These are phyloP conservation scores for Embidobia sp. DNA, from an alignment of 2,888 invertebrate species.

Conservation along the genomic window DNA sequence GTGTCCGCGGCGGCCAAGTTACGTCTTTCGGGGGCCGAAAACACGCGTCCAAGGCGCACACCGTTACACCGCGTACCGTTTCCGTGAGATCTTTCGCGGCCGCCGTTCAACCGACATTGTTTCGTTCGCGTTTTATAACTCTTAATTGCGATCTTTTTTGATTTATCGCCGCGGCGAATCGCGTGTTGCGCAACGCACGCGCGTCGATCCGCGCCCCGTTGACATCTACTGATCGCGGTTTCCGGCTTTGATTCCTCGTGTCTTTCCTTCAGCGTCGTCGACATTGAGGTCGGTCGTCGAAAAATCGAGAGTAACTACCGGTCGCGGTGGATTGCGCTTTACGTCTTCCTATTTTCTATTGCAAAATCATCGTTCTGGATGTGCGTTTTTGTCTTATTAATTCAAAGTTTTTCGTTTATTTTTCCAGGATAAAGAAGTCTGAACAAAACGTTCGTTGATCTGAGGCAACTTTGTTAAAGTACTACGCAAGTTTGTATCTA, in stretches of 20 bases:
- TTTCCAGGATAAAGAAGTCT: too few relatives aligned
- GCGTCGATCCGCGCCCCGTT: conserved; percentile 39
- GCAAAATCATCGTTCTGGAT: too few relatives aligned
- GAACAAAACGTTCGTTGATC: too few relatives aligned
- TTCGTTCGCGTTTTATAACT: conserved; percentile 51
- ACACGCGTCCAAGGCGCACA: conserved; percentile 32
- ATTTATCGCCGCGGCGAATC: conserved; percentile 35
- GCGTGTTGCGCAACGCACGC: conserved; percentile 41
- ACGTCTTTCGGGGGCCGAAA: conserved; percentile 45
- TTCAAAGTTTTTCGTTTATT: too few relatives aligned
- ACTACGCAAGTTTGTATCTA: too few relatives aligned
- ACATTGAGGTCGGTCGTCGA: conserved; percentile 68
- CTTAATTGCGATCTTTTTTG: conserved; percentile 50
- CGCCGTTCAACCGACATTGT: conserved; percentile 45
- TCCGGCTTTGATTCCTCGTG: conserved; percentile 2
- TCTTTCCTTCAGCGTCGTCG: not conserved
- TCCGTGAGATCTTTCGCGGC: conserved; percentile 43
- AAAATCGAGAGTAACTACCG: too few relatives aligned
- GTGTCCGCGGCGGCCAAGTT: conserved; percentile 36
- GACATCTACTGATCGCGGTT: conserved; percentile 45
- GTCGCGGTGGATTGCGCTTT: too few relatives aligned
- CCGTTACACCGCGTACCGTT: conserved; percentile 45
- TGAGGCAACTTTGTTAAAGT: too few relatives aligned
- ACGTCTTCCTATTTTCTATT: too few relatives aligned
- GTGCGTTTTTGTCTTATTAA: too few relatives aligned